phyloP scores from a whole-genome alignment of 2,113 vertebrate species.

The Taxidea taxus region DNA sequence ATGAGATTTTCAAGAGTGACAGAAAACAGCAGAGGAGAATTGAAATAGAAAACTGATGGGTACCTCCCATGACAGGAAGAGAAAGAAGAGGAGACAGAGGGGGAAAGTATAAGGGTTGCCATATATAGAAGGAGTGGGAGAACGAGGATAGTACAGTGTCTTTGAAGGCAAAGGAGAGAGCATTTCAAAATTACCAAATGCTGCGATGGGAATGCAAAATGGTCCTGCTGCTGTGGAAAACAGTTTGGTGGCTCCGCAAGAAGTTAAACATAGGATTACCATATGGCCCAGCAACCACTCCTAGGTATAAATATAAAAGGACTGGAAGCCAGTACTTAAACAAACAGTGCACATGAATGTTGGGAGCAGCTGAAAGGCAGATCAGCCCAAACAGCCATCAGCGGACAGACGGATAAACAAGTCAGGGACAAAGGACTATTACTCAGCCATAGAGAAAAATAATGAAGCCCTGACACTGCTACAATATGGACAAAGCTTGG shows the following conservation, averaged over 20 bases:
- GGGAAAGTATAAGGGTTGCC: no score
- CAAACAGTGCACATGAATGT: neutral
- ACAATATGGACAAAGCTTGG: neutral
- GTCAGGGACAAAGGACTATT: neutral
- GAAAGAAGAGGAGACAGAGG: neutral
- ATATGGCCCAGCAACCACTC: neutral
- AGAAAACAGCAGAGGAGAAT: neutral
- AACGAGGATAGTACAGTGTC: rapidly evolving
- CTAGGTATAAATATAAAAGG: neutral
- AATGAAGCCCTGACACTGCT: no score
- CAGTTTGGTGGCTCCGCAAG: neutral
- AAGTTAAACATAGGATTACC: neutral
- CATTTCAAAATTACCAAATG: neutral
- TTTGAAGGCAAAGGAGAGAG: neutral
- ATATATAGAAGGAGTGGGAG: neutral
- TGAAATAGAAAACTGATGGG: neutral
- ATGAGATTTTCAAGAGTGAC: neutral
- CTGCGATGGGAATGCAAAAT: neutral
- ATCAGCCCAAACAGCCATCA: neutral
- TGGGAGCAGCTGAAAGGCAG: neutral
- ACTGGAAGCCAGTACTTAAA: neutral
- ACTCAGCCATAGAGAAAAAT: neutral
- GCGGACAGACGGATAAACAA: neutral
- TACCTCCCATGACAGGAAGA: neutral
- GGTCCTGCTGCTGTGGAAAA: neutral